Base-by-base conservation (phyloP, 2,888 invertebrate species). In the Eupithecia abbreviata region DNA sequence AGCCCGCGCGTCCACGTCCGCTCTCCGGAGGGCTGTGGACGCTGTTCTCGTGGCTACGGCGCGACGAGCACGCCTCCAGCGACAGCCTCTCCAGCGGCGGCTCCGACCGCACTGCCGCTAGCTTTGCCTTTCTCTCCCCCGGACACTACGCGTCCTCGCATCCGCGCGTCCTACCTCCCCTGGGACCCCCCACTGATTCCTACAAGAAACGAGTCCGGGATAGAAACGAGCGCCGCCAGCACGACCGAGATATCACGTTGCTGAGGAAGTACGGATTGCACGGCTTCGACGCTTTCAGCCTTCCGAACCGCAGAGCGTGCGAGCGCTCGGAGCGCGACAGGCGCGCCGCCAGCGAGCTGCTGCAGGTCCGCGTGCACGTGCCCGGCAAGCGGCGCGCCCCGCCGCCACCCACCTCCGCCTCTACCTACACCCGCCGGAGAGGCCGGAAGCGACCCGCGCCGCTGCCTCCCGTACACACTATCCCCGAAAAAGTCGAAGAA, bases 351-450 rank as follows among this genome's bases (percentile, higher is more conserved):
- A 97, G 96, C 85, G 96, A 96, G 90, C 95, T 96, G 43, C 95
- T 95, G 80, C 95, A 95, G 78, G 95, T 96, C 70, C 95, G 95
- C 81, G 95, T 96, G 5, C 97, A 97, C 92, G 97, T 97, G 0
- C 97, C 97, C 82, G 97, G 97, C 43, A 97, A 97, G 88, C 91
- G 97, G 72, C 96, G 96, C 85, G 97, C 97, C 0, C 97, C 97
- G 0, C 96, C 95, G 81, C 97, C 97, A 6, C 97, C 85, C n/a
- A 81, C 81, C 5, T 85, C 85, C 85, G 91, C 79, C 49, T 66
- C 66, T 42, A 84, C 83, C 12, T 77, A 85, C 62, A 77, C 80
- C 43, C 80, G 85, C 4, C 86, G 86, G 45, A 87, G 88, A 73
- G 86, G 87, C 69, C 87, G 92, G 84, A 96, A 96, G 83, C 90